These are phyloP conservation scores for Parnassius mnemosyne DNA, from an alignment of 2,888 invertebrate genomes.

Conservation along the genomic window DNA sequence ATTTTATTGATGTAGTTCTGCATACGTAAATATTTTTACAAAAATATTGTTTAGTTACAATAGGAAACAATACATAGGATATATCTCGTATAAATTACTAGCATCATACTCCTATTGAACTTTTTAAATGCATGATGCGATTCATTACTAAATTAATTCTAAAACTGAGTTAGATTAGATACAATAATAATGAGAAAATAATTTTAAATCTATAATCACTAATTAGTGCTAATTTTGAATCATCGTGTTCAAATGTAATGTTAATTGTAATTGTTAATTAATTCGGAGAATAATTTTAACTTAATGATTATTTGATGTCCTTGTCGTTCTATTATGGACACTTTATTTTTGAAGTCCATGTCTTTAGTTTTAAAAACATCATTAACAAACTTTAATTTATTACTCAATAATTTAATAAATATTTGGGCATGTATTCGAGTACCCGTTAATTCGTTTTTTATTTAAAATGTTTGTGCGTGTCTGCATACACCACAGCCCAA, in stretches of 20 bases:
- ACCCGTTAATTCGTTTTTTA: background rate
- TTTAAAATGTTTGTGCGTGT: conserved; percentile 81
- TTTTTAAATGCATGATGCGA: background rate
- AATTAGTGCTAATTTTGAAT: too few species aligned
- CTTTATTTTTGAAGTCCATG: too few species aligned
- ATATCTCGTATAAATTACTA: background rate
- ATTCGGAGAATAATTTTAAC: too few species aligned
- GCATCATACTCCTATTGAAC: background rate
- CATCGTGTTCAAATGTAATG: too few species aligned
- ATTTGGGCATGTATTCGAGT: background rate
- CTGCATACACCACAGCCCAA: conserved; percentile 98
- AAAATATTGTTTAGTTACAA: conserved; percentile 11
- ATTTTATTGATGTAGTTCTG: too few species aligned
- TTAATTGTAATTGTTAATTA: too few species aligned
- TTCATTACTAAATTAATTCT: background rate
- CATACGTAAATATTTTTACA: conserved; percentile 1
- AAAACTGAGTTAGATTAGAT: background rate
- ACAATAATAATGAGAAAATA: background rate
- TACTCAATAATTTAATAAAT: too few species aligned
- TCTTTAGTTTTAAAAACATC: too few species aligned
- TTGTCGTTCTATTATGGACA: too few species aligned
- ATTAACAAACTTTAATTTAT: too few species aligned
- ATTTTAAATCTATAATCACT: background rate
- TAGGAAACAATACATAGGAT: conserved; percentile 19
- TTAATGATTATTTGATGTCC: too few species aligned